Evolutionary conservation across 1,140 invertebrate species (phyloP), one percentile per base, ranked within the genome.

Genomic region (Chlorops oryzae): DNA sequence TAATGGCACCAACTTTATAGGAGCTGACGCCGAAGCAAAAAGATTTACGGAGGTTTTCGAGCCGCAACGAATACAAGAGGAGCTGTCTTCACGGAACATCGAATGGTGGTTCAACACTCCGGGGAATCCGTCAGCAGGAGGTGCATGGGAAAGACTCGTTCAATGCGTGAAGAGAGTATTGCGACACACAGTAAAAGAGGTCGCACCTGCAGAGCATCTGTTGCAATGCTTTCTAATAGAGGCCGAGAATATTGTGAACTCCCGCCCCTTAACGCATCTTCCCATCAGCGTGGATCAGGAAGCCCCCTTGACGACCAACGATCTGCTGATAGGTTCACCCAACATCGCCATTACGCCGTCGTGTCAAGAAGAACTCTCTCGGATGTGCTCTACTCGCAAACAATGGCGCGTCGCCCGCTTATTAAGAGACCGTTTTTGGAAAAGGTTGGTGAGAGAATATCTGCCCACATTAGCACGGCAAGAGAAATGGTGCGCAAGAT

Each of bases 131-230:
- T 24, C 23, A 17, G 18, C 38, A 23, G 54, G 54, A 17, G 62
- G 65, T 15, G 28, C 52, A n/a, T 64, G 67, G 65, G 61, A 69
- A 34, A 34, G 55, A 1, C 7, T 61, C 1, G 54, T 62, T 12
- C 37, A 48, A 6, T 55, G 52, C 15, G 52, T 62, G 2, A 61
- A 66, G 39, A 41, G 22, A 12, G 61, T 59, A 0, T 52, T 67
- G 3, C 9, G 38, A 13, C 44, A 47, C 0, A 52, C 50, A 1
- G 37, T 67, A 1, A 43, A 55, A 3, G 54, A 59, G 15, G 37
- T 32, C 18, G 43, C 52, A 2, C 60, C 59, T 20, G 42, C 24
- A 3, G 62, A 61, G 23, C 57, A 65, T 35, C 47, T 54, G 2
- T 43, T 68, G 5, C 21, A 28, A 10, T 56, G 59, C 5, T 23